These are phyloP conservation scores for Aporophyla nigra DNA, from an alignment of 2,888 invertebrate species.

Conservation along the genomic window DNA sequence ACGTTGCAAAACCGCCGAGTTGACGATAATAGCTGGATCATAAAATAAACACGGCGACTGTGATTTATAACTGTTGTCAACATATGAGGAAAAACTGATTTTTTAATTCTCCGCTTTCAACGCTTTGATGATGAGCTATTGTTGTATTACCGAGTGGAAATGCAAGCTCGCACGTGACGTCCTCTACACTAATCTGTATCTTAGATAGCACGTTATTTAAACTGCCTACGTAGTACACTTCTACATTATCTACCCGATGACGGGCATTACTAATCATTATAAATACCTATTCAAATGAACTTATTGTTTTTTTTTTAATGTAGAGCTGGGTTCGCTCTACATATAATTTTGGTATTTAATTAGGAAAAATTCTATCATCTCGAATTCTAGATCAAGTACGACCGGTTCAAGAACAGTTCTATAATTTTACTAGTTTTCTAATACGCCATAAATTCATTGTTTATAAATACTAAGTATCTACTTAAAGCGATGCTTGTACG, in stretches of 20 bases:
- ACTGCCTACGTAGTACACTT: slow-evolving; percentile 11
- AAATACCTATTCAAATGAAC: neutral
- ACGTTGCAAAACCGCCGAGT: slow-evolving; percentile 87
- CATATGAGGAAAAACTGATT: slow-evolving; percentile 84
- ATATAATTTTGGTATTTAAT: neutral
- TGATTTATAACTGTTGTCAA: slow-evolving; percentile 88
- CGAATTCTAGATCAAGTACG: slow-evolving; percentile 1
- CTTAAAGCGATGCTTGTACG: slow-evolving; percentile 35
- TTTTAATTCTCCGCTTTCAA: slow-evolving; percentile 83
- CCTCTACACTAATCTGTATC: slow-evolving; percentile 33
- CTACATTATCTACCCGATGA: slow-evolving; percentile 13
- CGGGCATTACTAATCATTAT: neutral
- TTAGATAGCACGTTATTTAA: slow-evolving; percentile 32
- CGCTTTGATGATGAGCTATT: slow-evolving; percentile 85
- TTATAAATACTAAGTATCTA: slow-evolving; percentile 29
- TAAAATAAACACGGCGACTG: slow-evolving; percentile 87
- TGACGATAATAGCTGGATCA: slow-evolving; percentile 88
- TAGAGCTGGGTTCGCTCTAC: neutral
- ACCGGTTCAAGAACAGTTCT: slow-evolving; percentile 1
- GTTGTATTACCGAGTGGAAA: slow-evolving; percentile 71
- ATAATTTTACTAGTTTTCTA: slow-evolving; percentile 1
- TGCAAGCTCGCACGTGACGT: slow-evolving; percentile 59
- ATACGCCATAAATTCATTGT: slow-evolving; percentile 20
- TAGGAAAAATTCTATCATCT: neutral
- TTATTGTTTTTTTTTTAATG: neutral